Evolutionary conservation across 1,140 invertebrate genomes (phyloP).

Genomic region (Drosophila parvula): DNA sequence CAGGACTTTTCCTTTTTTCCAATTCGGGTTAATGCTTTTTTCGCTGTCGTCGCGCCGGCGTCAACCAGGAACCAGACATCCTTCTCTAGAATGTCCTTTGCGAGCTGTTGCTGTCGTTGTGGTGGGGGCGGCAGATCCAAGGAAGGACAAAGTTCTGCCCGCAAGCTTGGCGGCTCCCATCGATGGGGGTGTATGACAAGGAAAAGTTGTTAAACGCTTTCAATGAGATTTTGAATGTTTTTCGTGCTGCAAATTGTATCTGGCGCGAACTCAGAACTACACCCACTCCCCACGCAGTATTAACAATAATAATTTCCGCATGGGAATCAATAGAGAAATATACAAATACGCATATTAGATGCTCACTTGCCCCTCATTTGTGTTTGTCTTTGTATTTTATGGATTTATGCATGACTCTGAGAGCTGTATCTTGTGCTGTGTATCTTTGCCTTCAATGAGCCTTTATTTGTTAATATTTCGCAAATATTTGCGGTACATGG

Average conservation of each 20-base stretch:
- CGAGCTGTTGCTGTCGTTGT: constrained; percentile 55
- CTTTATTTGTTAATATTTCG: constrained; percentile 81
- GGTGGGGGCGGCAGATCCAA: constrained; percentile 10
- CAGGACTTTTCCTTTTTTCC: constrained; percentile 35
- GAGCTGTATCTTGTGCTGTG: constrained; percentile 39
- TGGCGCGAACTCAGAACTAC: constrained; percentile 14
- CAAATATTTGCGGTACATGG: constrained; percentile 81
- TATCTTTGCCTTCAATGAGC: constrained; percentile 61
- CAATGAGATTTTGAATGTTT: constrained; percentile 81
- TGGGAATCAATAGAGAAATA: constrained; percentile 73
- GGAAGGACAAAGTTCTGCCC: constrained; percentile 53
- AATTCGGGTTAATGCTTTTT: constrained; percentile 82
- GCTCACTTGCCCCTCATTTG: constrained; percentile 35
- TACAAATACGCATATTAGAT: constrained; percentile 44
- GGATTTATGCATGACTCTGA: constrained; percentile 65
- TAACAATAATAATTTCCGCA: constrained; percentile 79
- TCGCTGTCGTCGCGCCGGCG: constrained; percentile 72
- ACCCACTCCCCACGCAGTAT: constrained; percentile 40
- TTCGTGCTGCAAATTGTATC: constrained; percentile 73
- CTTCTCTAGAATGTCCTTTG: constrained; percentile 26
- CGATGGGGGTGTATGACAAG: too few species aligned
- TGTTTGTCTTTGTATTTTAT: constrained; percentile 78
- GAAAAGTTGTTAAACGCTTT: constrained; percentile 77
- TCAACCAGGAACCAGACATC: constrained; percentile 43
- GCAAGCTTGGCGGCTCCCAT: constrained; percentile 5